These are phyloP conservation scores for Pyrrhia umbra DNA, from an alignment of 2,888 invertebrate genomes.

Conservation along the genomic window DNA sequence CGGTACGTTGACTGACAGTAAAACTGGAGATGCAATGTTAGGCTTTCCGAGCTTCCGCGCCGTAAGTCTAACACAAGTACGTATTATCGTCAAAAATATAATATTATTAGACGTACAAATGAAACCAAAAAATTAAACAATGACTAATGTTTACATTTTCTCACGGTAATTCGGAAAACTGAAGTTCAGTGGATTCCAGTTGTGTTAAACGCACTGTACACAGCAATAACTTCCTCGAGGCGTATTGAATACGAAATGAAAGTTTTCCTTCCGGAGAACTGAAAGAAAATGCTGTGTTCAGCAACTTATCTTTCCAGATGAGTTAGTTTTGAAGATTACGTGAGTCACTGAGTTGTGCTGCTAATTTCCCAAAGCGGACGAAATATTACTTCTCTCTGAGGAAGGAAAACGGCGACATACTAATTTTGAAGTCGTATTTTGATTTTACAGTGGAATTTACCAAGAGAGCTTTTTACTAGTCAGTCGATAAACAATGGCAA, in stretches of 20 bases:
- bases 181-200: neutral
- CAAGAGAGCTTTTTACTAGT: neutral
- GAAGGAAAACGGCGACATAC: neutral
- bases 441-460: neutral
- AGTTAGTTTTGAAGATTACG: constrained; percentile 3
- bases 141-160: too few relatives aligned
- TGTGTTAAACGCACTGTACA: neutral
- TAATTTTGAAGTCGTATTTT: neutral
- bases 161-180: neutral
- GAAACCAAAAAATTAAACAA: too few relatives aligned
- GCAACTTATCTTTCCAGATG: constrained; percentile 31
- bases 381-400: neutral
- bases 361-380: constrained; percentile 3
- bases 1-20: too few relatives aligned
- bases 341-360: neutral
- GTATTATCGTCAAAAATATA: too few relatives aligned
- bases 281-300: neutral
- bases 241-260: neutral
- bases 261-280: neutral
- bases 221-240: neutral
- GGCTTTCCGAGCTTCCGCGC: too few relatives aligned
- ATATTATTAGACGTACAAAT: too few relatives aligned
- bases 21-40: too few relatives aligned
- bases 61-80: too few relatives aligned
- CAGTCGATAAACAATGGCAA: too few relatives aligned